Evolutionary conservation across 2,888 invertebrate genomes (phyloP), one percentile per base, ranked within the genome.

Genomic region (Melanostoma mellinum): DNA sequence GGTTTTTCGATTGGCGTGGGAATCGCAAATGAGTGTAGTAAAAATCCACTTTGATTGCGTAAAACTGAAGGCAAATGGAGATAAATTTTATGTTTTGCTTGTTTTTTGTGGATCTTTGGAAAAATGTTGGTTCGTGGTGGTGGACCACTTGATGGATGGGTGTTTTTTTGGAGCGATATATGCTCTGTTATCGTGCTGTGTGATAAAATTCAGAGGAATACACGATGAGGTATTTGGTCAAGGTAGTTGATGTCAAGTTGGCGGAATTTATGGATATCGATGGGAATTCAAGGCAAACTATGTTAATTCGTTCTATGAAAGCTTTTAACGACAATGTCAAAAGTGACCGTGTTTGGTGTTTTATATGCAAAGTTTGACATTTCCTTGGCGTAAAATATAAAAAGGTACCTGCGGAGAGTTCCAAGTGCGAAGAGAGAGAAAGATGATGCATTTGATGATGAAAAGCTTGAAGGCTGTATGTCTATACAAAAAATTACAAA

Each of bases 181-280:
- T 20, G 20, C 20, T 68, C 46, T 60, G 69, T 63, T 74, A 56
- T 68, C 44, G 46, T n/a, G 9, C 1, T 20, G 20, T 20, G 58
- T 52, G 46, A 80, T 71, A 52, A 65, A 78, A 44, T 63, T 35
- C 44, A 5, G 20, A 44, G 38, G 56, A 60, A 69, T 69, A 71
- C 6, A 20, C 30, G 30, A 9, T 40, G 56, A 42, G 32, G 42
- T 4, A 42, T 58, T 58, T 58, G 58, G 58, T 58, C 42, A 58
- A 58, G 58, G 58, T 30, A 58, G 8, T 42, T n/a, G 40, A 38
- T 58, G 58, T 40, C 58, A 58, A 42, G 32, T 42, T 58, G 58
- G 42, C n/a, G n/a, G 58, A 42, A 32, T 58, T 58, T 58, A 58
- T 42, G 42, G 20, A 10, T 9, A 9, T 58, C 8, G 32, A 56